Base-by-base conservation (phyloP, 2,113 vertebrate genomes). In the Camarhynchus parvulus region DNA sequence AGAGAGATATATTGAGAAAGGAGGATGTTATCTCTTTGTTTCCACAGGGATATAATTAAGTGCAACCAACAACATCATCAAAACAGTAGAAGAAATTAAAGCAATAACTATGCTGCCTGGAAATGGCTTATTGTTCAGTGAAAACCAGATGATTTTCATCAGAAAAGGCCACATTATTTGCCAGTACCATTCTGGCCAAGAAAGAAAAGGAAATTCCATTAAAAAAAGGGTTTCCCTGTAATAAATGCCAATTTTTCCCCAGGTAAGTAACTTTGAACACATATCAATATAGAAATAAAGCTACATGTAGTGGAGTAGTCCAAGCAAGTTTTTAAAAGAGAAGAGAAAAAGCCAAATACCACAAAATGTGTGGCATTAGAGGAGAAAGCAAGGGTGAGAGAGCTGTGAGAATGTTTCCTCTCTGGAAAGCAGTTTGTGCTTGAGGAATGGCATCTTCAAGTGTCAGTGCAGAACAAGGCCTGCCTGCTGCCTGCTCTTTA, bases 41-140 rank as follows among this genome's bases (percentile, higher is more conserved):
- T 97, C 93, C 90, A 95, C 84, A 31, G 93, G 77, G 83, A 91
- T 97, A 74, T 96, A 96, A 96, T 96, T 94, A 95, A 94, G 95
- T 83, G 63, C 92, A 94, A 89, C 67, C 47, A 95, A 87, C 52
- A 96, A 56, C 69, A 93, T 92, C 44, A 93, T 93, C 92, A 93
- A 92, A 94, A 95, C 61, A 90, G 68, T 62, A 82, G 78, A 96
- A 94, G 72, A 90, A 92, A 96, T 94, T 95, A 61, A 95, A 92
- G 95, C 72, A 95, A 83, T 92, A 94, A 79, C 67, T 61, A 44
- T 89, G 74, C 73, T 93, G 92, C 83, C 76, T 93, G 92, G 61
- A 96, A 96, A 75, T 84, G 77, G 27, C 49, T 93, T 95, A 92
- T 90, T 96, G 91, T 93, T 96, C 55, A 30, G 33, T 94, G 62